A percentile compares a stretch with the other conserved stretches of the same genome.
These are phyloP conservation scores for Xestia ashworthii DNA, from an alignment of 2,888 invertebrate species.

Conservation along the genomic window DNA sequence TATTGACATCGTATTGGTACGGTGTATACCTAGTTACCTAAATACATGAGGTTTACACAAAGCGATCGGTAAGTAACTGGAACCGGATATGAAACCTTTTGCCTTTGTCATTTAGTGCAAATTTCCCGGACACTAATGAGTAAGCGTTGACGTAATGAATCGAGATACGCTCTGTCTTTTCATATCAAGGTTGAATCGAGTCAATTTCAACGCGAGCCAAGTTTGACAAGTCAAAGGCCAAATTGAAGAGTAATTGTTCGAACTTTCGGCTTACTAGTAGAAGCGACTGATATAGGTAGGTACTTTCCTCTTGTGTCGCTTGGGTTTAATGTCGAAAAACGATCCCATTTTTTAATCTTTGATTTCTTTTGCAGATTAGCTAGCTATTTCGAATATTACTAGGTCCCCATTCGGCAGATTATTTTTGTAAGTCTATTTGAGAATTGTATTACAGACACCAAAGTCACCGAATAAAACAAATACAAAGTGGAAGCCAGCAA, in stretches of 20 bases:
- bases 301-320: slow-evolving; percentile 13
- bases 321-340: neutral
- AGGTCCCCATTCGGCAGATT: neutral
- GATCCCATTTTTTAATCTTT: neutral
- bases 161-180: slow-evolving; percentile 26
- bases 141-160: slow-evolving; percentile 37
- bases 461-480: slow-evolving; percentile 16
- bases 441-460: neutral
- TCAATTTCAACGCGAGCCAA: slow-evolving; percentile 43
- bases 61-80: slow-evolving; percentile 1
- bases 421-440: neutral
- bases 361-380: neutral
- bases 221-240: slow-evolving; percentile 44
- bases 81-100: slow-evolving; percentile 18
- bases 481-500: slow-evolving; percentile 18
- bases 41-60: neutral
- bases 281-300: slow-evolving; percentile 12
- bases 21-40: neutral
- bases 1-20: slow-evolving; percentile 27
- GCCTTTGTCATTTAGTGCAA: slow-evolving; percentile 6
- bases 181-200: slow-evolving; percentile 23
- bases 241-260: slow-evolving; percentile 48
- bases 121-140: slow-evolving; percentile 19
- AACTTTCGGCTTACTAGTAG: slow-evolving; percentile 43
- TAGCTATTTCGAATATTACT: neutral